Evolutionary conservation across 2,113 vertebrate genomes (phyloP), one percentile per base, ranked within the genome.

Genomic region (Lates calcarifer): DNA sequence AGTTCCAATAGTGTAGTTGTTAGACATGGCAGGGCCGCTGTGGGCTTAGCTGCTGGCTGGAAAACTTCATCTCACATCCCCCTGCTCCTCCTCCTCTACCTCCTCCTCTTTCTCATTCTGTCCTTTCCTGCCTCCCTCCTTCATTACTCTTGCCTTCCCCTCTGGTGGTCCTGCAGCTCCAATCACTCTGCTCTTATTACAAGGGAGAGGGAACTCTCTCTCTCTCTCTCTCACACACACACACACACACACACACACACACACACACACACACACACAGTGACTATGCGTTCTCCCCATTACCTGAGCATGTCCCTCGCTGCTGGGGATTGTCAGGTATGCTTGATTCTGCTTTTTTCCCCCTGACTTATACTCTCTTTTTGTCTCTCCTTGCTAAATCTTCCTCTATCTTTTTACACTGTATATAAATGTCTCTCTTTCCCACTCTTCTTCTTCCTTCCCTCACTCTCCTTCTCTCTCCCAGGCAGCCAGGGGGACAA

Each of bases 401-500:
- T 83, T 63, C 41, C 62, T 77, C 66, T 68, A n/a, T 65, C 26
- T 51, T 62, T 71, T 17, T 66, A 37, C 57, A n/a, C n/a, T n/a
- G 22, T 81, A 63, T 29, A 28, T 15, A 24, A 8, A 53, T 49
- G 45, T 49, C 6, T 17, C 47, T 75, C 39, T 72, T 64, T 81
- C 62, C 41, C 58, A 75, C 77, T 82, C 74, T 73, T 82, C 58
- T 74, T 86, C 74, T 73, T 80, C 58, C 78, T 86, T 84, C 62
- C 12, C 45, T 83, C 49, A 28, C 88, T 74, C 61, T 85, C 58
- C 26, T 51, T 68, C 68, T 56, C 74, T 79, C 49, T 77, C 58
- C 72, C 67, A 67, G 31, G 75, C 83, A 87, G 90, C 82, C 80
- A 79, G 85, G 83, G 91, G 89, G 79, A 93, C 92, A 93, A 93